Conservation (phyloP, 1,140 invertebrate species). For the Cotesia chilonis region DNA sequence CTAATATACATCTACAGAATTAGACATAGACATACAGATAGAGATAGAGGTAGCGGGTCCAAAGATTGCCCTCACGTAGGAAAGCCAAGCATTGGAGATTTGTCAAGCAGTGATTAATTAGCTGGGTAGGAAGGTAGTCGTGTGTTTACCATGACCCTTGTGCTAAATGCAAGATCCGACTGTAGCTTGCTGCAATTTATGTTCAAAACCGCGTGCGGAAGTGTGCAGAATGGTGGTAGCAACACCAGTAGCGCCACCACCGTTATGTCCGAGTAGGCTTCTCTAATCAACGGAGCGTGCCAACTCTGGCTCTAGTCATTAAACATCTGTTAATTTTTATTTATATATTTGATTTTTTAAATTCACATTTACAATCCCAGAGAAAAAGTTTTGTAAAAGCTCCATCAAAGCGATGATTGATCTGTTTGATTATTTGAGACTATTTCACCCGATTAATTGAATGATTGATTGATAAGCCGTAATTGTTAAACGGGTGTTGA, state of each 20-base stretch:
- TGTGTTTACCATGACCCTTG: constrained; percentile 32
- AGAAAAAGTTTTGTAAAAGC: too few species aligned
- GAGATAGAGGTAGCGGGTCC: too few species aligned
- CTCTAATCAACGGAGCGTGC: constrained; percentile 35
- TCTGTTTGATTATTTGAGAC: too few species aligned
- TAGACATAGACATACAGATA: too few species aligned
- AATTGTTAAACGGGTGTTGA: too few species aligned
- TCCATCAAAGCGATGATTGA: too few species aligned
- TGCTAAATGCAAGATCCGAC: constrained; percentile 43
- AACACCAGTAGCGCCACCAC: not conserved
- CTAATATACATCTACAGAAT: too few species aligned
- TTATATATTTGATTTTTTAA: not conserved
- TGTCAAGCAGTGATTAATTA: constrained; percentile 56
- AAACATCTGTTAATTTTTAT: constrained; percentile 21
- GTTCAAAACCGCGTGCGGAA: constrained; percentile 26
- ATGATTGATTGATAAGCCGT: too few species aligned
- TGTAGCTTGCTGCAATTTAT: constrained; percentile 40
- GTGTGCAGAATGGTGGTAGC: constrained; percentile 32
- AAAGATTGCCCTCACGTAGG: not conserved
- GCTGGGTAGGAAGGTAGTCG: constrained; percentile 32
- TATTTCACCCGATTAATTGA: too few species aligned
- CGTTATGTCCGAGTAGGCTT: not conserved
- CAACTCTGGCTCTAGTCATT: constrained; percentile 26
- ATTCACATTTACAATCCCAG: too few species aligned
- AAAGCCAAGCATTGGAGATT: constrained; percentile 46